Base-by-base conservation (phyloP, 2,113 vertebrate species). In the Nycticebus coucang region DNA sequence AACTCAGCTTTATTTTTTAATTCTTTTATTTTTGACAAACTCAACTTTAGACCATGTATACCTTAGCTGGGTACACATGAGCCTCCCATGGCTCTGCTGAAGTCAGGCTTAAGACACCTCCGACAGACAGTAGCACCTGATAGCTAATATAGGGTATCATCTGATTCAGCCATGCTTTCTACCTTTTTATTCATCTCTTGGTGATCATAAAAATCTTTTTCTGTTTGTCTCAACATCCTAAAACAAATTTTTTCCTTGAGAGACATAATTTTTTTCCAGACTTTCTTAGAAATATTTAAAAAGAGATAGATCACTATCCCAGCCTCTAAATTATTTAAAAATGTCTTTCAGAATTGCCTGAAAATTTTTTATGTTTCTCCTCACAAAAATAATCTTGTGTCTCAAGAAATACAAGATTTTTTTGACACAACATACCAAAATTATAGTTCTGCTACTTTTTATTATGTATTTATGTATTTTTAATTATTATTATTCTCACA, bases 251-350 rank as follows among this genome's bases (percentile, higher is more conserved):
- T 95, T 96, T 64, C 30, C 24, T 95, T 96, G 60, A 94, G 68
- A 93, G n/a, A 50, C 9, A 68, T 82, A 86, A n/a, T 33, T 75
- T 80, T 78, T 95, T 92, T 66, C 66, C 71, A 95, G 41, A 81
- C 64, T 93, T 94, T 18, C 19, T 95, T 83, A 93, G 62, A 94
- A 94, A 96, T 89, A 93, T 93, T 94, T 96, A 82, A 66, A 91
- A 88, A 90, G 28, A n/a, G 15, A 95, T 60, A 72, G 62, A 72
- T 53, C 28, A 94, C 30, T 66, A 64, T 87, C 35, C 91, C 45
- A 91, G 62, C 45, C 6, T 94, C 71, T 89, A 78, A 84, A 85
- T 91, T 72, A 86, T 72, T 57, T 88, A 77, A 78, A 83, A 86
- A 83, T 55, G 26, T 89, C 18, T 50, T 95, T 87, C 24, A 80